Base-by-base conservation (phyloP, 2,113 vertebrate species). In the Gobiocypris rarus region DNA sequence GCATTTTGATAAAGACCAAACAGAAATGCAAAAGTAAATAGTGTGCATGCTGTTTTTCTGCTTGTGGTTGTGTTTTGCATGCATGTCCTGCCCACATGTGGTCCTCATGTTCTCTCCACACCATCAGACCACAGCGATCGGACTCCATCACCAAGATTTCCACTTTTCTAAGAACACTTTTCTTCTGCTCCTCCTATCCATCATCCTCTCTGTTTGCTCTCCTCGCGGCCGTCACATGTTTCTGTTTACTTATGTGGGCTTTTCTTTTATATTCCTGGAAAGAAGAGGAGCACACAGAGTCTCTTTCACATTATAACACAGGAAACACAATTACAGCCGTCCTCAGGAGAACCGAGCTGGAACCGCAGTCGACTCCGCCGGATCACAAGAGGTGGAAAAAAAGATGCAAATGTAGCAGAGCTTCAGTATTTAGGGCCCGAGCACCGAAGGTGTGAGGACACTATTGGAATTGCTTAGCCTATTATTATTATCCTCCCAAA, bases 291-390 rank as follows among this genome's bases (percentile, higher is more conserved):
- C 63, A 63, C 59, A 67, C 63, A 34, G 15, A 67, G 63, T 71
- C 69, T 13, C 84, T 87, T 93, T 87, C 91, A 91, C 93, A 94
- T 92, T 90, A 93, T 91, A 93, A 89, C 89, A 91, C 89, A 93
- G 92, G 93, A 93, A 93, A 93, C 89, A 89, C 84, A 93, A 91
- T 92, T 92, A 93, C 89, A 93, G 89, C 28, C 70, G 17, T 54
- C 52, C 52, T 54, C 52, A 54, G 52, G 52, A 54, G 52, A 54
- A 54, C 52, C 52, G 17, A 22, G 52, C 17, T 22, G 52, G 50
- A 54, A 54, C 52, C 52, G 52, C 52, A 54, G 52, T 54, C 50
- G 2, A 11, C 15, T 52, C 50, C 1, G 50, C 50, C 50, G 4
- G 50, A 52, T 52, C 52, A 45, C 43, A 22, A 54, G 24, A 28